Conservation (phyloP, 35 echinoderm and acorn worm species). For the Patiria miniata region DNA sequence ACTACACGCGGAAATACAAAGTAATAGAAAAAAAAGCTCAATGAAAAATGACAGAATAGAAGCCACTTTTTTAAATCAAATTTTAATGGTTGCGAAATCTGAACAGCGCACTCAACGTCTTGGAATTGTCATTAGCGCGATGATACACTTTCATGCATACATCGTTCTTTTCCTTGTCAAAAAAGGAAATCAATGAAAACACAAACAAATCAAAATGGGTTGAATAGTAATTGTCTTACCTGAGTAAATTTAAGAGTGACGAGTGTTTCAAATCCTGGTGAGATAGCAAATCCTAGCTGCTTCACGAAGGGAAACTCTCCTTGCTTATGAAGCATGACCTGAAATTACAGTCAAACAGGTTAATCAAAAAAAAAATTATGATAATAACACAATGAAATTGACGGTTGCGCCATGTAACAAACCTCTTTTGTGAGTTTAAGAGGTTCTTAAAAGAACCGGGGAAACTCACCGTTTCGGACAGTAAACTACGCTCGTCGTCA, state of each 20-base stretch:
- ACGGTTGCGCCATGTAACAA: background rate
- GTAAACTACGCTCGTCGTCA: background rate
- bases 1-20: constrained; percentile 11
- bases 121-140: background rate
- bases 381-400: background rate
- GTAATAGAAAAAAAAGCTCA: too few species aligned
- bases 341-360: background rate
- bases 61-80: too few species aligned
- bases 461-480: background rate
- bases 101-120: too few species aligned
- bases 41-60: too few species aligned
- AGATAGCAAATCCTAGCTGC: constrained; percentile 72
- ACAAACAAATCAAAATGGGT: background rate
- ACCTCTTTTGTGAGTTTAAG: too few species aligned
- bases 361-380: background rate
- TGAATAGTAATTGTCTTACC: constrained; percentile 46
- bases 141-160: too few species aligned
- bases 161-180: too few species aligned
- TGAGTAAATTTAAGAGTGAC: constrained; percentile 68
- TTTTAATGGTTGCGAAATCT: too few species aligned
- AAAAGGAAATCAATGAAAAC: background rate
- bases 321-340: constrained; percentile 77
- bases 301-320: constrained; percentile 75
- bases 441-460: too few species aligned
- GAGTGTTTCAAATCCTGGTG: constrained; percentile 70